These are phyloP conservation scores for Eupeodes luniger DNA, from an alignment of 2,888 invertebrate genomes.

Conservation along the genomic window DNA sequence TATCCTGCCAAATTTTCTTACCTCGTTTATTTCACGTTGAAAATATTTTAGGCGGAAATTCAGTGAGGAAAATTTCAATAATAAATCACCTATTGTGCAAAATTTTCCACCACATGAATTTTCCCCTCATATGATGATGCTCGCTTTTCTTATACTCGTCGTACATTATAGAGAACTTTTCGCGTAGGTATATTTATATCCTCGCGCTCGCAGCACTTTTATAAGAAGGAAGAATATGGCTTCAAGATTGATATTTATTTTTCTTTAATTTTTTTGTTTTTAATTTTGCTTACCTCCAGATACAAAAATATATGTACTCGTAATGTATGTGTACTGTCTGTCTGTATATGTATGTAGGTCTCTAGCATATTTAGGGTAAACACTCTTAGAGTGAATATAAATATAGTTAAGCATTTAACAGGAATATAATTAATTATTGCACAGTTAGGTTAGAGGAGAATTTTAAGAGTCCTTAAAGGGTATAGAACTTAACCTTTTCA, in stretches of 20 bases:
- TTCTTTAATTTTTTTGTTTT: background rate
- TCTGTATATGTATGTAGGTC: background rate
- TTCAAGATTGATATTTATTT: constrained; percentile 21
- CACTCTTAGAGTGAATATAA: constrained; percentile 11
- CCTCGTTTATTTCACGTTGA: constrained; percentile 24
- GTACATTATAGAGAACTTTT: constrained; percentile 28
- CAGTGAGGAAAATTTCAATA: constrained; percentile 63
- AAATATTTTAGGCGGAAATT: constrained; percentile 43
- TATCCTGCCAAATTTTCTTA: constrained; percentile 29
- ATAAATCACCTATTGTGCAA: constrained; percentile 73
- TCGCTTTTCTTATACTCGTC: background rate
- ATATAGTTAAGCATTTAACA: constrained; percentile 34
- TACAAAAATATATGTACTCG: no score
- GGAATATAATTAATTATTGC: constrained; percentile 49
- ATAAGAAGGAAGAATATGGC: background rate
- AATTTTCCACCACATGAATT: constrained; percentile 61
- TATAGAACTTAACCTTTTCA: background rate
- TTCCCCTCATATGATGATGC: constrained; percentile 13
- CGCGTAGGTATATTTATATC: background rate
- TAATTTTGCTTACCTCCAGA: no score
- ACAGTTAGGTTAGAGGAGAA: constrained; percentile 26
- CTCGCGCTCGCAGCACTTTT: constrained; percentile 12
- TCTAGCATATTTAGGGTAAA: constrained; percentile 6
- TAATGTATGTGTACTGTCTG: background rate
- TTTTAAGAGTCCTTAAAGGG: constrained; percentile 24